phyloP scores from a whole-genome alignment of 2,888 invertebrate genomes.

The Parthenolecanium corni region DNA sequence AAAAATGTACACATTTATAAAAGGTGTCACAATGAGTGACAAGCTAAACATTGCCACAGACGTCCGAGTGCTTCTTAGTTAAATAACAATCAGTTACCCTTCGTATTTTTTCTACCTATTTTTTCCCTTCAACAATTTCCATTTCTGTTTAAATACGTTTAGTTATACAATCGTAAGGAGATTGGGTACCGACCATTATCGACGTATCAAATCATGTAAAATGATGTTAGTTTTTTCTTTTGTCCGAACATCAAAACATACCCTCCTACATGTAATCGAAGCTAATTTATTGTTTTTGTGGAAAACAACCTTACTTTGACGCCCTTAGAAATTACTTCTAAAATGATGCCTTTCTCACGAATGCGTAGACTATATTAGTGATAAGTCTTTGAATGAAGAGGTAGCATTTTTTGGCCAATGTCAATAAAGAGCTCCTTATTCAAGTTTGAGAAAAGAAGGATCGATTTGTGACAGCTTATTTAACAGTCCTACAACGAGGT shows the following conservation, averaged over 20 bases:
- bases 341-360: conserved; percentile 1
- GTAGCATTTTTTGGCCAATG: too few species aligned
- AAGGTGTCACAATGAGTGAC: conserved; percentile 23
- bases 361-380: too few species aligned
- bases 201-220: conserved; percentile 15
- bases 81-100: conserved; percentile 25
- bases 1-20: conserved; percentile 12
- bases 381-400: too few species aligned
- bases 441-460: too few species aligned
- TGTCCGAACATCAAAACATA: conserved; percentile 17
- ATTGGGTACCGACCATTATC: not conserved
- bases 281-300: conserved; percentile 25
- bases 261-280: conserved; percentile 13
- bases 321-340: not conserved
- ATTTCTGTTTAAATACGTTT: not conserved
- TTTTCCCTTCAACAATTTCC: conserved; percentile 8
- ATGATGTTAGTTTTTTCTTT: conserved; percentile 21
- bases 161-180: not conserved
- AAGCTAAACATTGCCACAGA: conserved; percentile 21
- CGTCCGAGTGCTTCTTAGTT: conserved; percentile 21
- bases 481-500: too few species aligned
- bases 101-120: conserved; percentile 1
- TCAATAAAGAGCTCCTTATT: too few species aligned
- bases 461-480: too few species aligned
- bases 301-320: conserved; percentile 4